Conservation (phyloP, 2,888 invertebrate species). For the Amphiduros pacificus region DNA sequence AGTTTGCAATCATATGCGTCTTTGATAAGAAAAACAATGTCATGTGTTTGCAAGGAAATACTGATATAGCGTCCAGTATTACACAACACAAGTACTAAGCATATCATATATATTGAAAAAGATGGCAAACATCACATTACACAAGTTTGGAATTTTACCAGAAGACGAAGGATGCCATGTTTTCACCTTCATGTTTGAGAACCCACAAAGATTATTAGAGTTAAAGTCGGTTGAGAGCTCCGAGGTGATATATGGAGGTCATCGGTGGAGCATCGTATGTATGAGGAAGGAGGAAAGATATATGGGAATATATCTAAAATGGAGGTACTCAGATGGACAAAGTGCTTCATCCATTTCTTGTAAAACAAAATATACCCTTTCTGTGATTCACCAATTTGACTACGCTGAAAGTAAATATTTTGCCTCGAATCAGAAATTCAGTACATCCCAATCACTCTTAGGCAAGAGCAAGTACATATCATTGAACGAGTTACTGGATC, state of each 20-base stretch:
- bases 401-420: slow-evolving; percentile 25
- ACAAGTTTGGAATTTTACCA: slow-evolving; percentile 29
- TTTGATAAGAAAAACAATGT: no score
- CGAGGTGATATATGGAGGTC: slow-evolving; percentile 33
- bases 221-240: slow-evolving; percentile 29
- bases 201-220: slow-evolving; percentile 28
- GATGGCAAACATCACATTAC: slow-evolving; percentile 26
- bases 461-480: slow-evolving; percentile 32
- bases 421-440: slow-evolving; percentile 32
- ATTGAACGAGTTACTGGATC: slow-evolving; percentile 25
- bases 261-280: slow-evolving; percentile 33
- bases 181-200: slow-evolving; percentile 33
- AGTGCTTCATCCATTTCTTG: slow-evolving; percentile 24
- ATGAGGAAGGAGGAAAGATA: slow-evolving; percentile 32
- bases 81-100: no score
- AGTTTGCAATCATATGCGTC: no score
- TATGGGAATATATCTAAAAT: slow-evolving; percentile 34
- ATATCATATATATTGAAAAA: no score
- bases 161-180: slow-evolving; percentile 32
- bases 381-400: slow-evolving; percentile 29
- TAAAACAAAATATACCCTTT: slow-evolving; percentile 29
- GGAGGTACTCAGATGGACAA: slow-evolving; percentile 29
- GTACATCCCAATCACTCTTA: slow-evolving; percentile 28
- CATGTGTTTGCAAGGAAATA: no score
- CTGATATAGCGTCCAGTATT: no score